These are phyloP conservation scores for Trichosurus vulpecula DNA, from an alignment of 2,797 vertebrate genomes.

Conservation along the genomic window DNA sequence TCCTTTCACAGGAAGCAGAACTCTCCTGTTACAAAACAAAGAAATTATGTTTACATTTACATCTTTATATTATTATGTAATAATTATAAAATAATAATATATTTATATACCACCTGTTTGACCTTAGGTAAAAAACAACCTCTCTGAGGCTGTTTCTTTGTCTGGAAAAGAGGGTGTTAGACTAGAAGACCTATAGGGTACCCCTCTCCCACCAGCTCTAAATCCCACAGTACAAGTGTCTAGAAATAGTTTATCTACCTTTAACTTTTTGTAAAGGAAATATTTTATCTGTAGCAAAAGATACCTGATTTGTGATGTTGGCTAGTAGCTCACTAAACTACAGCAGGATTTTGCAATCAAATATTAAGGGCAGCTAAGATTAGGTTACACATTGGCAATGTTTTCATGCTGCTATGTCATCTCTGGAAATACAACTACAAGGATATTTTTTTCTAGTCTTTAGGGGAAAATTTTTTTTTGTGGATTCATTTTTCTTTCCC, in stretches of 20 bases:
- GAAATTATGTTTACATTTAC: slow-evolving; percentile 49
- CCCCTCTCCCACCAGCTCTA: background rate
- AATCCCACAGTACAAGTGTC: background rate
- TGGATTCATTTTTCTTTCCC: slow-evolving; percentile 14
- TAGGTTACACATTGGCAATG: slow-evolving; percentile 13
- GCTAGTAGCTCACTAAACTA: slow-evolving; percentile 40
- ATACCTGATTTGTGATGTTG: background rate
- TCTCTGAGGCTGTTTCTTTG: background rate
- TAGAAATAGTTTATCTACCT: background rate
- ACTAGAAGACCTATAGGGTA: background rate
- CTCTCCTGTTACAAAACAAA: slow-evolving; percentile 61
- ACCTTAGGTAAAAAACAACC: background rate
- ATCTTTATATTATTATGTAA: background rate
- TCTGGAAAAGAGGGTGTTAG: background rate
- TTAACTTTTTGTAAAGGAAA: background rate
- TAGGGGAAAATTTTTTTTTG: slow-evolving; percentile 46
- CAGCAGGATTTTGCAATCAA: background rate
- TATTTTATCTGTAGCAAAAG: background rate
- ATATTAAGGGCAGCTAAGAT: slow-evolving; percentile 37
- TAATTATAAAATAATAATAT: background rate
- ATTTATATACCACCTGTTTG: background rate
- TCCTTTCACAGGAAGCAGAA: slow-evolving; percentile 50
- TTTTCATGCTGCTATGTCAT: slow-evolving; percentile 28
- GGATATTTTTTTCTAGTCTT: slow-evolving; percentile 33
- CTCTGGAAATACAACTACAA: slow-evolving; percentile 13